Evolutionary conservation across 2,888 invertebrate genomes (phyloP).

Genomic region (Ophion obscuratus): DNA sequence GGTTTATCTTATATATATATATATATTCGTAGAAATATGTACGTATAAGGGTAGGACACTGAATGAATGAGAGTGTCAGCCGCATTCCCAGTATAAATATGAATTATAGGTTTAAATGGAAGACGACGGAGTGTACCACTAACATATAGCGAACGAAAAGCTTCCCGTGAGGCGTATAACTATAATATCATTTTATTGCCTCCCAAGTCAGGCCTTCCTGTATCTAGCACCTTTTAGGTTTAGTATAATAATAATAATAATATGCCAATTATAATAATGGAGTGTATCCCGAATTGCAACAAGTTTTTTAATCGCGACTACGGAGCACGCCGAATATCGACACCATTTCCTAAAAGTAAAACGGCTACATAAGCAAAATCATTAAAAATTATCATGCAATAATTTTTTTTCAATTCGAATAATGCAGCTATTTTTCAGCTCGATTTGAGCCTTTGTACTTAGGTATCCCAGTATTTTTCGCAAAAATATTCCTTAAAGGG

Average conservation of each 20-base stretch:
- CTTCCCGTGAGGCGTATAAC: conserved; percentile 41
- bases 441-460: no score
- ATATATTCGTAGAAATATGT: conserved; percentile 2
- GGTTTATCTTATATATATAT: not conserved
- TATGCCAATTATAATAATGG: conserved; percentile 28
- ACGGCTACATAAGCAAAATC: not conserved
- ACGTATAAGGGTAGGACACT: conserved; percentile 37
- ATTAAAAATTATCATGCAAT: not conserved
- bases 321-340: not conserved
- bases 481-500: no score
- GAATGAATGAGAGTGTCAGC: conserved; percentile 79
- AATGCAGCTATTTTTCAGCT: no score
- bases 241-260: conserved; percentile 35
- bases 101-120: conserved; percentile 75
- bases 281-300: not conserved
- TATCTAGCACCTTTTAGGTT: conserved; percentile 53
- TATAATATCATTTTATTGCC: conserved; percentile 30
- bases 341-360: not conserved
- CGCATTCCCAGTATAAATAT: conserved; percentile 78
- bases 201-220: conserved; percentile 59
- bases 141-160: conserved; percentile 61
- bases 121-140: conserved; percentile 41
- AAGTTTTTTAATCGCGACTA: not conserved
- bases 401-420: no score
- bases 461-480: no score